A percentile compares a stretch with the other conserved stretches of the same genome.
phyloP scores from a whole-genome alignment of 2,113 vertebrate genomes.

The Nettapus auritus region DNA sequence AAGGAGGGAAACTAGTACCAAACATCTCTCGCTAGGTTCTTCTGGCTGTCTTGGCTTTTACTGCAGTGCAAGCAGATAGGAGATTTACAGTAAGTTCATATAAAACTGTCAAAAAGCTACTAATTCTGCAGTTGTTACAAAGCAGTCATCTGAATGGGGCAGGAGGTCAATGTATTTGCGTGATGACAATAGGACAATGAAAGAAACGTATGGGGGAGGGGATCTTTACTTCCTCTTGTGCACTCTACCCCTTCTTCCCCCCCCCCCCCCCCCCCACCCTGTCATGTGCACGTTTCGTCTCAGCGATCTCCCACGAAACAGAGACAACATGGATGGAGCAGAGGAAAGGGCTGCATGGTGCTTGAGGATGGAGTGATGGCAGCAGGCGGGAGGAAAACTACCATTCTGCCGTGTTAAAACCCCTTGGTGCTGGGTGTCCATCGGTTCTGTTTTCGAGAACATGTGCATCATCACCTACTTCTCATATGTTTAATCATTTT shows the following conservation, averaged over 20 bases:
- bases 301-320: neutral
- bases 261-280: no score
- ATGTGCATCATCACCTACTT: neutral
- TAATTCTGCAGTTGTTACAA: neutral
- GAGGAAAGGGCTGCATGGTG: neutral
- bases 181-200: neutral
- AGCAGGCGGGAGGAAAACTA: neutral
- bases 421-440: neutral
- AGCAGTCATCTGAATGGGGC: neutral
- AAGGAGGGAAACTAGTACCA: neutral
- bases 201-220: neutral
- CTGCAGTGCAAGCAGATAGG: neutral
- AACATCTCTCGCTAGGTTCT: neutral
- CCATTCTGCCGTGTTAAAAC: neutral
- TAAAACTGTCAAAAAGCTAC: constrained; percentile 24
- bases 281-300: neutral
- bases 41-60: constrained; percentile 28
- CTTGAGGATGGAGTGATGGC: neutral
- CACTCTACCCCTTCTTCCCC: neutral
- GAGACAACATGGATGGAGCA: neutral
- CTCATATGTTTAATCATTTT: constrained; percentile 13
- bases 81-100: constrained; percentile 21
- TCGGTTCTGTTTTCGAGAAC: neutral
- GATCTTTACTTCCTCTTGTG: neutral
- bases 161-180: neutral